Evolutionary conservation across 2,888 invertebrate genomes (phyloP), one percentile per base, ranked within the genome.

Genomic region (Arctia plantaginis): DNA sequence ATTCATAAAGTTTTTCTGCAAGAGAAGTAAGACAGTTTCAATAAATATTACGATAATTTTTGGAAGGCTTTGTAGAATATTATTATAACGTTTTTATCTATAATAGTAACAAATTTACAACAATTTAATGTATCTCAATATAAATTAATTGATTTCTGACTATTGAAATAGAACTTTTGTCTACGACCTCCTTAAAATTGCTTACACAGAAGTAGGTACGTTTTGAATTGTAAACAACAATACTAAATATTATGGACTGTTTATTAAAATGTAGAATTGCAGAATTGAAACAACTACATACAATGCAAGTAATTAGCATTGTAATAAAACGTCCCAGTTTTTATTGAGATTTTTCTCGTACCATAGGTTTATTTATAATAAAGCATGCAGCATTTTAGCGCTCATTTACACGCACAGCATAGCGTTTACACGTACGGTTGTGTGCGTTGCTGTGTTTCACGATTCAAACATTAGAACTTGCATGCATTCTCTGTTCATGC

Each of bases 401-500:
- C 78, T 74, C 74, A 44, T 47, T n/a, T n/a, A n/a, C n/a, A n/a
- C n/a, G n/a, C n/a, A n/a, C n/a, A n/a, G n/a, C n/a, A n/a, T 20
- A 30, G 15, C 77, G 65, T 71, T 73, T 75, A 71, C 66, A 30
- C 69, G 73, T 74, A 74, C 77, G 72, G 75, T 76, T 84, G 79
- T 74, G 80, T 79, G 80, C 69, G 80, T 30, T 74, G 78, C 71
- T 75, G 66, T 76, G 84, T 73, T 70, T 80, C 72, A 64, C 65
- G 62, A 67, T 75, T 79, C 82, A 85, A 84, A 84, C 85, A 86
- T 77, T 84, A 82, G 82, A 78, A 82, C 80, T 44, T 81, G 77
- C 76, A 81, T 81, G 86, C 82, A 82, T 75, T 86, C 82, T 79
- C 82, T 79, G 80, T 82, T 78, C 72, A 81, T 80, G 83, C 80